Evolutionary conservation across 1,140 invertebrate species (phyloP), one percentile per base, ranked within the genome.

Genomic region (Drosophila bipectinata): DNA sequence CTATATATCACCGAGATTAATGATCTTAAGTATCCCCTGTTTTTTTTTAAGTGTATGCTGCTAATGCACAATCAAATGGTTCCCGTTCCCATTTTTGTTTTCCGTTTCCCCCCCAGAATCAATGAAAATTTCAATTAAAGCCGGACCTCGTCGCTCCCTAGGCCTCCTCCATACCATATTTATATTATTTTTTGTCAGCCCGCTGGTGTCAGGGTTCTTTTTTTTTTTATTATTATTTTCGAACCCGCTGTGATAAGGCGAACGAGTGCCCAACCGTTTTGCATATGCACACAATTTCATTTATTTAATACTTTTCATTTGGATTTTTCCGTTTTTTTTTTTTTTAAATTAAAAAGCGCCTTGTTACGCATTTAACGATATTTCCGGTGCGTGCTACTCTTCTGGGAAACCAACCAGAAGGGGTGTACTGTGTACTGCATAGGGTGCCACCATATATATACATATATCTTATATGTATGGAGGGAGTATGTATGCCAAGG

Each of bases 341-440:
- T 61, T 68, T 60, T 79, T 87, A 75, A 87, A 87, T 87, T 87
- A 71, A 87, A 87, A 87, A 87, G 82, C 82, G 82, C 83, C 78
- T 72, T 78, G 82, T 85, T 85, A 85, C 82, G 82, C 82, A 87
- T 81, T 87, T 87, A 85, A 87, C 78, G 61, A 61, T 63, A 71
- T 87, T 88, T 87, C 82, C 82, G 82, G 82, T 69, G 80, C 62
- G 73, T 76, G 47, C 14, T 28, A 7, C 28, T 44, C 44, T 69
- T 57, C 63, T 57, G 66, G 63, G 62, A 64, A 60, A 30, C 24
- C 51, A 28, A 5, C 34, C 10, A n/a, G 18, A 53, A 44, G 32
- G 51, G 53, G 34, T 71, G 53, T 15, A 9, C n/a, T 15, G n/a
- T 6, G 0, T 5, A 5, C 26, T 6, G 5, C 26, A 28, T 28